These are phyloP conservation scores for Lateolabrax maculatus DNA, from an alignment of 2,797 vertebrate species.

Conservation along the genomic window DNA sequence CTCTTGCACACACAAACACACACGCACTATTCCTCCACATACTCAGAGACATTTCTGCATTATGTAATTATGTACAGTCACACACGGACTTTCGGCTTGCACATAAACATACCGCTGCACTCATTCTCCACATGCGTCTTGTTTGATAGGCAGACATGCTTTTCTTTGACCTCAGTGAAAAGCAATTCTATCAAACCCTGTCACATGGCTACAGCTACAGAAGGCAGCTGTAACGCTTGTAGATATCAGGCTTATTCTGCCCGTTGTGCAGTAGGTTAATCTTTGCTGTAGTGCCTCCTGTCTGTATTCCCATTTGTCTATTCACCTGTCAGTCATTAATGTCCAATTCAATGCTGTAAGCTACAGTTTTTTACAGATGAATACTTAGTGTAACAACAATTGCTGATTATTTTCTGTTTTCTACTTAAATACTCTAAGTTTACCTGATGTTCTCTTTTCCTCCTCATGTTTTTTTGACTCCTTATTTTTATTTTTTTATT, in stretches of 20 bases:
- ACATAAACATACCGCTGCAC: slow-evolving; percentile 54
- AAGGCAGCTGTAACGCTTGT: slow-evolving; percentile 59
- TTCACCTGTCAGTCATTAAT: slow-evolving; percentile 77
- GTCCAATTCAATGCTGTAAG: slow-evolving; percentile 37
- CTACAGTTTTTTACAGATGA: slow-evolving; percentile 10
- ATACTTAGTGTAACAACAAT: neutral
- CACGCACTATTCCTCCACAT: neutral
- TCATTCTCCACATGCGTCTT: slow-evolving; percentile 61
- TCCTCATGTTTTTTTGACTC: slow-evolving; percentile 48
- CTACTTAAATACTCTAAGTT: slow-evolving; percentile 1
- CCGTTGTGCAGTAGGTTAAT: slow-evolving; percentile 58
- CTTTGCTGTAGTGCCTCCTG: slow-evolving; percentile 73
- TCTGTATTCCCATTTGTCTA: slow-evolving; percentile 74
- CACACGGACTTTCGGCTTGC: slow-evolving; percentile 51
- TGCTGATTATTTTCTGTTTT: slow-evolving; percentile 11
- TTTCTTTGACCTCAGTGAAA: slow-evolving; percentile 74
- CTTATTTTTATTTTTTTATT: slow-evolving; percentile 27
- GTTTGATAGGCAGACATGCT: slow-evolving; percentile 79
- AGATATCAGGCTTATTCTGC: slow-evolving; percentile 51
- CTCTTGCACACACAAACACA: neutral
- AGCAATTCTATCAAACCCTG: slow-evolving; percentile 79
- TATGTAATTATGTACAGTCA: slow-evolving; percentile 30
- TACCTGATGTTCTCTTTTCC: slow-evolving; percentile 29
- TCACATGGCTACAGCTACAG: slow-evolving; percentile 60
- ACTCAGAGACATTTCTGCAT: slow-evolving; percentile 20